A percentile compares a stretch with the other conserved stretches of the same genome.
phyloP scores from a whole-genome alignment of 2,113 vertebrate species.

The Colius striatus region DNA sequence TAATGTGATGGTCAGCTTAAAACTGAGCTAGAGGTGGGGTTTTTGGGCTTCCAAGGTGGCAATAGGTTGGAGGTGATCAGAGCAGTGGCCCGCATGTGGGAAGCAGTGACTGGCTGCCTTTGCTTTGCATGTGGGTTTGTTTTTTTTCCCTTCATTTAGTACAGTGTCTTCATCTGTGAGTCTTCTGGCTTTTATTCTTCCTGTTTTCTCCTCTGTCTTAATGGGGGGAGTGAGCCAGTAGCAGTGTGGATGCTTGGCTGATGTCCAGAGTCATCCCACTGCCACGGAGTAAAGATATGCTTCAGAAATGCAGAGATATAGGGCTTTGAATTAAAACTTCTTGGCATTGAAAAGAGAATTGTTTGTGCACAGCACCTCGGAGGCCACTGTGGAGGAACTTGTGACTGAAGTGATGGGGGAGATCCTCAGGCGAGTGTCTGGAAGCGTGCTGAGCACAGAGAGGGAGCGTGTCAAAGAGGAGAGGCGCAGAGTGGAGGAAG shows the following conservation, averaged over 20 bases:
- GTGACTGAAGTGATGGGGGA: constrained; percentile 77
- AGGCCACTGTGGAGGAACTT: constrained; percentile 73
- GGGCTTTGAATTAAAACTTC: neutral
- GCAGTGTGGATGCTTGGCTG: neutral
- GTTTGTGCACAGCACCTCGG: constrained; percentile 77
- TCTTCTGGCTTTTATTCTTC: neutral
- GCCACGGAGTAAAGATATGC: neutral
- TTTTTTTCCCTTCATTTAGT: neutral
- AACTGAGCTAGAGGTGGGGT: neutral
- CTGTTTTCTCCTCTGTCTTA: neutral
- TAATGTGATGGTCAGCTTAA: neutral
- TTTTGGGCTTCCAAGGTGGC: neutral
- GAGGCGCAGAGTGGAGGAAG: constrained; percentile 82
- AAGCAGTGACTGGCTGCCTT: neutral
- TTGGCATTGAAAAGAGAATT: neutral
- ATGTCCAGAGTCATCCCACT: neutral
- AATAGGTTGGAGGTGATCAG: neutral
- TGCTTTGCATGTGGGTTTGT: neutral
- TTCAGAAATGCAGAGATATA: neutral
- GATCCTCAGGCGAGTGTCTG: constrained; percentile 76
- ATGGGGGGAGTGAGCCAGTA: neutral
- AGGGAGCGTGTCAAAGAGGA: constrained; percentile 81
- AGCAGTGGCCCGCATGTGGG: neutral
- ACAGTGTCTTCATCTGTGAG: neutral
- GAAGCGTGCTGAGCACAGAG: constrained; percentile 72